Conservation (phyloP, 2,113 vertebrate genomes). For the Ranitomeya variabilis region DNA sequence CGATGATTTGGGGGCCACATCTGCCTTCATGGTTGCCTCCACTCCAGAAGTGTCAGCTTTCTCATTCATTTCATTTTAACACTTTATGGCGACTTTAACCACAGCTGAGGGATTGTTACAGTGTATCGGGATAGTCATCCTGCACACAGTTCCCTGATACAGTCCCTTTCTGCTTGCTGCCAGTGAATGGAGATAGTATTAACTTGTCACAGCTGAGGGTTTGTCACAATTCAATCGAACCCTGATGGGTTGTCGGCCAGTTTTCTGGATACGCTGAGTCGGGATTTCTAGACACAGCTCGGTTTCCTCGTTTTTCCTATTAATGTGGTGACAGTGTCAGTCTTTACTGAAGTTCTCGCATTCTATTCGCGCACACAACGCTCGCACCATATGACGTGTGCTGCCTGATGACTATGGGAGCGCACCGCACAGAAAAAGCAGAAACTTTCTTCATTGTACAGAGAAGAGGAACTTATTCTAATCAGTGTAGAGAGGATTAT, state of each 20-base stretch:
- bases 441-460: not conserved
- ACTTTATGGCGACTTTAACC: too few relatives aligned
- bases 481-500: not conserved
- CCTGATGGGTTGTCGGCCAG: not conserved
- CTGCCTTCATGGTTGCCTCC: not conserved
- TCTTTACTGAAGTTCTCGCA: too few relatives aligned
- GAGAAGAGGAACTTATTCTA: slow-evolving; percentile 16
- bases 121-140: not conserved
- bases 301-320: not conserved
- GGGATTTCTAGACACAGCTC: too few relatives aligned
- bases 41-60: not conserved
- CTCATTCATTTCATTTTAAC: too few relatives aligned
- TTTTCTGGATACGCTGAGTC: too few relatives aligned
- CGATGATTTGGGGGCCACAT: not conserved
- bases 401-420: too few relatives aligned
- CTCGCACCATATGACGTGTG: too few relatives aligned
- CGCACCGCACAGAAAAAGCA: not conserved
- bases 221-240: not conserved
- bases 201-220: not conserved
- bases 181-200: not conserved
- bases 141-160: too few relatives aligned
- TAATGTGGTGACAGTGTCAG: too few relatives aligned
- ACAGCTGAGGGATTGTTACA: not conserved
- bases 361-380: too few relatives aligned
- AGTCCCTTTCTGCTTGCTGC: not conserved